A percentile compares a stretch with the other conserved stretches of the same genome.
Evolutionary conservation across 2,113 vertebrate genomes (phyloP).

Genomic region (Rhodinocichla rosea): DNA sequence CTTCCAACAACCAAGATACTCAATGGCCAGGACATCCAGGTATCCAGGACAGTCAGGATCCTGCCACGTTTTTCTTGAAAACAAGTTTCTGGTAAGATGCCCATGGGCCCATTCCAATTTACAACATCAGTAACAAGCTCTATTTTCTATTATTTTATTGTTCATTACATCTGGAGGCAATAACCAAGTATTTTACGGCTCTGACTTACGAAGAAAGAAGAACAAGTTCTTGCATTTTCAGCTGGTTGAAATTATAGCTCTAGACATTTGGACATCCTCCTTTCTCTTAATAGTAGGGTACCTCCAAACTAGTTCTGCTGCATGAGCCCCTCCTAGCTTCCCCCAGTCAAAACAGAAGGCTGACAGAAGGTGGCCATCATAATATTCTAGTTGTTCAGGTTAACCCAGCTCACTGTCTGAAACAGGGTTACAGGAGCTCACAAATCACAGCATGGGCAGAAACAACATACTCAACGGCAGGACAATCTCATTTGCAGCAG

Average conservation of each 20-base stretch:
- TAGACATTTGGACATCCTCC: neutral
- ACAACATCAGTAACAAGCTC: neutral
- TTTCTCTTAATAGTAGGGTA: neutral
- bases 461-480: rapidly evolving
- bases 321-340: neutral
- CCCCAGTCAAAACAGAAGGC: neutral
- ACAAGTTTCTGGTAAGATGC: neutral
- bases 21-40: neutral
- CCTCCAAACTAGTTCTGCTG: neutral
- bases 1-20: neutral
- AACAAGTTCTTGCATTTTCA: neutral
- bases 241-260: neutral
- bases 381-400: neutral
- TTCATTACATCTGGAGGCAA: neutral
- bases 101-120: neutral
- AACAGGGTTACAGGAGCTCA: neutral
- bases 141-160: neutral
- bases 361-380: neutral
- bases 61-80: neutral
- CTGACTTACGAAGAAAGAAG: neutral
- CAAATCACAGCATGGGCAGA: neutral
- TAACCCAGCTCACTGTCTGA: neutral
- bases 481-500: neutral
- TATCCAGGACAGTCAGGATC: neutral
- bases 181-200: neutral